Conservation (phyloP, 2,888 invertebrate species). For the Ormyrus labotus region DNA sequence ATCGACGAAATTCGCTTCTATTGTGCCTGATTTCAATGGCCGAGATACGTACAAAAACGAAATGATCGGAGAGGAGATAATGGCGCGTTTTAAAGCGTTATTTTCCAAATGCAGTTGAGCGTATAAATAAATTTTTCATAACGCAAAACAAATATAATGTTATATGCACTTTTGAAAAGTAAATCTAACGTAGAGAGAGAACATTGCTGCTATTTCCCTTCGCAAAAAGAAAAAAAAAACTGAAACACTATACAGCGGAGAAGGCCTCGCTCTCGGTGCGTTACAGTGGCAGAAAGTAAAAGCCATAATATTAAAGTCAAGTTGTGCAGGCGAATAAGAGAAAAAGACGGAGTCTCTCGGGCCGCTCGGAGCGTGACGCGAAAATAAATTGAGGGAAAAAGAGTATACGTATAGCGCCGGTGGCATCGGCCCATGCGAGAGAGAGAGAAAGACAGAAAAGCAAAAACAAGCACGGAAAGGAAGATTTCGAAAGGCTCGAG, state of each 20-base stretch:
- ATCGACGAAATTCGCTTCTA: neutral
- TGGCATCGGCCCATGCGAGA: neutral
- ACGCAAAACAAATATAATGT: too few relatives aligned
- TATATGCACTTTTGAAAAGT: too few relatives aligned
- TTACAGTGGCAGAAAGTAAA: conserved; percentile 13
- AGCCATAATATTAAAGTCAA: neutral
- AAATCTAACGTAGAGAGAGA: too few relatives aligned
- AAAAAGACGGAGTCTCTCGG: conserved; percentile 6
- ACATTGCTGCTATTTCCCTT: neutral
- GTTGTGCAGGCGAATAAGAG: neutral
- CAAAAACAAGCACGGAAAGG: neutral
- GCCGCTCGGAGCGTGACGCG: conserved; percentile 20
- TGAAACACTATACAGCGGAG: neutral
- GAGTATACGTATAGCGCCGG: neutral
- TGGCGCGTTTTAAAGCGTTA: too few relatives aligned
- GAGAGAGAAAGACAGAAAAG: neutral
- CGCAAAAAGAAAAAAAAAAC: neutral
- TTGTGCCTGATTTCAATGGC: neutral
- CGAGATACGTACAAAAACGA: too few relatives aligned
- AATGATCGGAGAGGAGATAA: too few relatives aligned
- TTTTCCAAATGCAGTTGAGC: too few relatives aligned
- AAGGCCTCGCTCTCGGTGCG: too few relatives aligned
- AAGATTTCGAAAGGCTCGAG: neutral
- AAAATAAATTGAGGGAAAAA: conserved; percentile 22
- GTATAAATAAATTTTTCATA: too few relatives aligned